A percentile compares a stretch with the other conserved stretches of the same genome.
These are phyloP conservation scores for Pogoniulus pusillus DNA, from an alignment of 2,797 vertebrate species.

Conservation along the genomic window DNA sequence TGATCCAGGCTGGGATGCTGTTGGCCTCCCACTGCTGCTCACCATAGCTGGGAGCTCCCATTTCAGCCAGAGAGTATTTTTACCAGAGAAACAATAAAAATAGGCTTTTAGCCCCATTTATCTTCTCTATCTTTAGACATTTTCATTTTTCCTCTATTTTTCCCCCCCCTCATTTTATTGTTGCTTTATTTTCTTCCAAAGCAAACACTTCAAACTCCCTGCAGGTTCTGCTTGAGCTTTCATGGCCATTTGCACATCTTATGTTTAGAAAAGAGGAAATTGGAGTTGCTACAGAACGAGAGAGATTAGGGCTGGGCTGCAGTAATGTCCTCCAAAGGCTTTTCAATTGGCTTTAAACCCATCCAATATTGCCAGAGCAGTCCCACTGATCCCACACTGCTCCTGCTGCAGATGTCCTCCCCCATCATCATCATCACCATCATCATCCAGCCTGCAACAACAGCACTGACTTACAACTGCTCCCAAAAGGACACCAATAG, in stretches of 20 bases:
- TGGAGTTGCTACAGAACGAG: not conserved
- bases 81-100: not conserved
- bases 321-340: not conserved
- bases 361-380: not conserved
- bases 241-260: not conserved
- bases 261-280: not conserved
- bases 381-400: not conserved
- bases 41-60: not conserved
- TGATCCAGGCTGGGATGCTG: too few relatives aligned
- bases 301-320: not conserved
- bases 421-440: not conserved
- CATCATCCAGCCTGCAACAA: fast-evolving
- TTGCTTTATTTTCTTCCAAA: not conserved
- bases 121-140: not conserved
- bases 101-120: not conserved
- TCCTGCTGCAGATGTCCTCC: not conserved
- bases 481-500: not conserved
- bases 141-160: not conserved
- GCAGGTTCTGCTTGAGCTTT: not conserved
- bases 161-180: not conserved
- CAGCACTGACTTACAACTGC: not conserved
- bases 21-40: not conserved
- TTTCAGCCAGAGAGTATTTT: not conserved
- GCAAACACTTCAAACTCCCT: not conserved
- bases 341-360: fast-evolving